Base-by-base conservation (phyloP, 2,113 vertebrate species). In the Myodes glareolus region DNA sequence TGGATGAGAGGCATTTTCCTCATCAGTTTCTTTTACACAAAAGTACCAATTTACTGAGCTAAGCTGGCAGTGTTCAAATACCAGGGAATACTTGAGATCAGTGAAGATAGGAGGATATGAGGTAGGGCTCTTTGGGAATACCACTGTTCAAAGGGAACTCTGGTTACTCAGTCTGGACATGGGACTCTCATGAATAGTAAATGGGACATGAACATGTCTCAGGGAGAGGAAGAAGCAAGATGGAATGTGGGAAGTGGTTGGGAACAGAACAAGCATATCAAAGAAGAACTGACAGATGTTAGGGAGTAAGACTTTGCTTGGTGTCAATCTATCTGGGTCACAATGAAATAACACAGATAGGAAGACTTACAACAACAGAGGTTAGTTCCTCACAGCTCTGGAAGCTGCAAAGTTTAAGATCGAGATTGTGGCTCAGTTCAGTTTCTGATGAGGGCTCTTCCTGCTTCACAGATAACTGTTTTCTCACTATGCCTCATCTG, bases 251-350 rank as follows among this genome's bases (percentile, higher is more conserved):
- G 29, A 95, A 90, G 82, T 77, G 55, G 67, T 29, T 36, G 77
- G 86, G 39, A 89, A 96, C 25, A 92, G 61, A 75, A 92, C 36
- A 87, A 63, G 39, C 85, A 33, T 23, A 85, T 80, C 33, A 88
- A 91, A 91, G 87, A 96, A 73, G 39, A 84, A 31, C 29, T 52
- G 68, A 90, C 63, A 92, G 92, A 96, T 39, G 19, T 85, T 39
- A 76, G 75, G 73, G 94, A 92, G 39, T 76, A n/a, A 97, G 80
- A 65, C 63, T 90, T 3, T 45, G 85, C 55, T 92, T 85, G 61
- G 39, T 87, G 45, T 87, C 82, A 86, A 58, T 58, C 73, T 86
- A 90, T 61, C 73, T 70, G n/a, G 76, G 86, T 27, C 77, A 76
- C 13, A 42, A 73, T 3, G 39, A 90, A 90, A 78, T 29, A 45